Evolutionary conservation across 2,888 invertebrate genomes (phyloP).

Genomic region (Heliconius sara): DNA sequence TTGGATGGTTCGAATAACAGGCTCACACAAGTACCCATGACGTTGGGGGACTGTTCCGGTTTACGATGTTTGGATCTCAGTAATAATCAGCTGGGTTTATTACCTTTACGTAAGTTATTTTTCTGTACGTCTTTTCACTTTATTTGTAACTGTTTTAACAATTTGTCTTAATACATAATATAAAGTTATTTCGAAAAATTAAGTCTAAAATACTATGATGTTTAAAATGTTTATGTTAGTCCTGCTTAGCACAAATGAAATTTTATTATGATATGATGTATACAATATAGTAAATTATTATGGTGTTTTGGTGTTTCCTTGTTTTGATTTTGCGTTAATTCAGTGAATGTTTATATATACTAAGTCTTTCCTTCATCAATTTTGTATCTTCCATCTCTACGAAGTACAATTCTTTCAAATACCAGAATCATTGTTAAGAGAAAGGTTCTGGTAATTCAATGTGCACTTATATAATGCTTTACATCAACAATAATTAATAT

Average conservation of each 20-base stretch:
- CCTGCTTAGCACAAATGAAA: not conserved
- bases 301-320: not conserved
- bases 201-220: not conserved
- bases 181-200: too few species aligned
- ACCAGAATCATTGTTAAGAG: too few species aligned
- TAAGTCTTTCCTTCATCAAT: too few species aligned
- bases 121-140: not conserved
- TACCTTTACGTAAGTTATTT: constrained; percentile 89
- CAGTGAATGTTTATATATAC: not conserved
- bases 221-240: not conserved
- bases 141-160: too few species aligned
- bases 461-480: too few species aligned
- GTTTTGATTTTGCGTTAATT: not conserved
- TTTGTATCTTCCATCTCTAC: too few species aligned
- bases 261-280: not conserved
- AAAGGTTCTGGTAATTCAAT: too few species aligned
- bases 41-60: constrained; percentile 92
- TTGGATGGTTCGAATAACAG: constrained; percentile 97
- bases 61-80: constrained; percentile 92
- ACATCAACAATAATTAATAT: too few species aligned
- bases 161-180: too few species aligned
- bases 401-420: too few species aligned
- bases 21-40: constrained; percentile 93
- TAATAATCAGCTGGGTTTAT: constrained; percentile 93
- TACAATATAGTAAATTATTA: not conserved